Evolutionary conservation across 2,888 invertebrate species (phyloP), one percentile per base, ranked within the genome.

Genomic region (Cyrtodaria siliqua): DNA sequence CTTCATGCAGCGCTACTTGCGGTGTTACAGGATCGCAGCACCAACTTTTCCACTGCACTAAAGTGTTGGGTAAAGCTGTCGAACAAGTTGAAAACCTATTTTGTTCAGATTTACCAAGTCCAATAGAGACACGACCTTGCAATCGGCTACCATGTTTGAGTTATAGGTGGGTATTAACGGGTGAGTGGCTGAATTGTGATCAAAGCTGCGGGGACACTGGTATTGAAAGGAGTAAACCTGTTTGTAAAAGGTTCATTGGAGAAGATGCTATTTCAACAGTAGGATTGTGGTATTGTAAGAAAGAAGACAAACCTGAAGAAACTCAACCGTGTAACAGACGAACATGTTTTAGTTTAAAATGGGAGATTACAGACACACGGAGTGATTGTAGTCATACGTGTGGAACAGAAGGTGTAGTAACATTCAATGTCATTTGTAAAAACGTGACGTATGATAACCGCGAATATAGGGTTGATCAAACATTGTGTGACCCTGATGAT

Each of bases 1-100:
- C 76, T 29, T 55, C 47, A 9, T 89, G 89, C 64, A 77, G 79
- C 12, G 71, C 77, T 8, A 74, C 68, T 0, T 84, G 87, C 59
- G 87, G 83, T 9, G 55, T 66, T 9, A 40, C 61, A 8, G 85
- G 86, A 24, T 57, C 64, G 1, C 83, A 84, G 59, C 57, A 59
- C 20, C 73, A 72, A 56, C 44, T 78, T 23, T 79, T 70, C 62
- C 56, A 63, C 24, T 85, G 85, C 63, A 61, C 71, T 26, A 56
- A 57, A 40, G 47, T 66, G 14, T 44, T 66, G 16, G 76, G 71
- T 47, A 74, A 67, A 0, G 14, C 26, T 0, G 42, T 42, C 20
- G 62, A 63, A 4, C 52, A 50, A 18, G 82, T 78, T 1, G 44
- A 71, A 24, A 71, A 70, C 53, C 53, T 27, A 24, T 79, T 76